These are phyloP conservation scores for Calameuta idolon DNA, from an alignment of 2,888 invertebrate species.

Conservation along the genomic window DNA sequence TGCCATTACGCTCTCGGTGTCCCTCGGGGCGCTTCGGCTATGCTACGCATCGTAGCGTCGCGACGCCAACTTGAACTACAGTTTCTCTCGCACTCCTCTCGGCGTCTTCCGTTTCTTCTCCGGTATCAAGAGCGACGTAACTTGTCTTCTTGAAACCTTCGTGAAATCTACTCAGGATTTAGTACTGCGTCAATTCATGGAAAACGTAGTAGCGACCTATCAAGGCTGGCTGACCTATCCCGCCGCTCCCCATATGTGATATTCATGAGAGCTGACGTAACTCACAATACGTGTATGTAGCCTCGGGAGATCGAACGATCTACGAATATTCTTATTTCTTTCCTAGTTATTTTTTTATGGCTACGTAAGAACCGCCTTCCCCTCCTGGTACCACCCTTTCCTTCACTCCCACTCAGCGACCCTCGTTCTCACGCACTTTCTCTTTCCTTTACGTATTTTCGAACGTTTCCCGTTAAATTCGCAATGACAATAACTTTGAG, in stretches of 20 bases:
- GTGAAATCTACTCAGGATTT: not conserved
- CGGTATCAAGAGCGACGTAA: not conserved
- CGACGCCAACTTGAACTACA: not conserved
- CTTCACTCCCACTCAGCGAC: not conserved
- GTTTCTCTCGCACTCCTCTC: not conserved
- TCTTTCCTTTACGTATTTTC: not conserved
- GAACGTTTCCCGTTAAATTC: not conserved
- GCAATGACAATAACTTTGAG: not conserved
- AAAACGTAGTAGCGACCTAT: not conserved
- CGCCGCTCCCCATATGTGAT: not conserved
- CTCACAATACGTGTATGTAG: slow-evolving; percentile 1
- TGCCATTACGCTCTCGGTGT: not conserved
- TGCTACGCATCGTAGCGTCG: not conserved
- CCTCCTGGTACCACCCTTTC: not conserved
- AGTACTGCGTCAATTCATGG: not conserved
- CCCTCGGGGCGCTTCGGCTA: not conserved
- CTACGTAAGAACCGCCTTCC: not conserved
- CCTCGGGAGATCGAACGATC: slow-evolving; percentile 5
- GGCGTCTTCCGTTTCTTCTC: not conserved
- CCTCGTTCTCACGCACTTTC: not conserved
- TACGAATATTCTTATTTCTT: not conserved
- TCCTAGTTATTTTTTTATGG: not conserved
- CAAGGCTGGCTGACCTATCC: not conserved
- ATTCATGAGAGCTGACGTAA: slow-evolving; percentile 6
- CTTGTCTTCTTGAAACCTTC: not conserved